Evolutionary conservation across 2,888 invertebrate species (phyloP), one percentile per base, ranked within the genome.

Genomic region (Drosophila sordidula): DNA sequence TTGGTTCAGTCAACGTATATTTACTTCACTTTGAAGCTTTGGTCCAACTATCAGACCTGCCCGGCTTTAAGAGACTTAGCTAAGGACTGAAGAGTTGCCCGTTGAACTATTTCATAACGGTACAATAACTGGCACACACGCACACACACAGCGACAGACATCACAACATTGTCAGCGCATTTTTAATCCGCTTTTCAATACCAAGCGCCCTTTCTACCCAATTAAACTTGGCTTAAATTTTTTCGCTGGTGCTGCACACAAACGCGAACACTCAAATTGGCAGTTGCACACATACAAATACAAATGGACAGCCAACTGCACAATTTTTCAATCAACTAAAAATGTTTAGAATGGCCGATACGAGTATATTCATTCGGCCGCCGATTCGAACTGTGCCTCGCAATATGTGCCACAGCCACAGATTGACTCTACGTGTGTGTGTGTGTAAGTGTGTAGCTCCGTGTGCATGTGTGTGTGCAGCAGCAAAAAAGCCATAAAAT

Each of bases 321-420:
- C 86, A 87, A 87, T 87, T 87, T 84, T 84, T 87, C 83, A 84
- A 84, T 84, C 86, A 84, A 81, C 83, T 81, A 85, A 87, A 84
- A 84, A 84, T 87, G 82, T 72, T 87, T 82, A 79, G 87, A 85
- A 82, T 68, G 32, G 65, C 58, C 63, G 34, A 51, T 50, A 38
- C 62, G 55, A 71, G 72, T 64, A 70, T 67, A 64, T 78, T 85
- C 71, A 84, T 67, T 74, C 71, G 50, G 58, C 51, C 55, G 62
- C 57, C 69, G 73, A 75, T 78, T 87, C 79, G 82, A 84, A 74
- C 74, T 57, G 29, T 55, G 50, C 44, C 45, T 38, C 45, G 59
- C 67, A 64, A 73, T 75, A 65, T 75, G 78, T 77, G 67, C 54
- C 51, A 67, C 49, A 67, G 58, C 66, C 75, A 83, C 75, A 78